These are phyloP conservation scores for Xiphophorus birchmanni DNA, from an alignment of 2,797 vertebrate species.

Conservation along the genomic window DNA sequence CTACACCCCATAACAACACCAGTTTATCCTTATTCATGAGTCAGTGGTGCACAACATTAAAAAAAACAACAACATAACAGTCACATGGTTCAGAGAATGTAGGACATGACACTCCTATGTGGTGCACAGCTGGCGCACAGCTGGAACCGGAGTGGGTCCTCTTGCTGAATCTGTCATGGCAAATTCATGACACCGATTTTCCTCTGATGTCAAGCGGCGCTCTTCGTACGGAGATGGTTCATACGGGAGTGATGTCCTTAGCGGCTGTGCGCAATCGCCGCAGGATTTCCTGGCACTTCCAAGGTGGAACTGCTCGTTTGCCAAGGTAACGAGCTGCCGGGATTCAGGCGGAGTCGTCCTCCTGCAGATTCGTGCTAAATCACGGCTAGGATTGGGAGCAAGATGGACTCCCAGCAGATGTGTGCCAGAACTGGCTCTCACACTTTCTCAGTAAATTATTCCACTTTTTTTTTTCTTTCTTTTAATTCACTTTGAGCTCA, in stretches of 20 bases:
- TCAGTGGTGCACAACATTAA: background rate
- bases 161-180: constrained; percentile 5
- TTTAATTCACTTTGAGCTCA: background rate
- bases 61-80: background rate
- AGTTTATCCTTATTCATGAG: constrained; percentile 3
- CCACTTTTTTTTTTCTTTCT: background rate
- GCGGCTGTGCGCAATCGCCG: background rate
- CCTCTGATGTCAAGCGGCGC: background rate
- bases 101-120: constrained; percentile 2
- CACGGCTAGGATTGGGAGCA: background rate
- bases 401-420: background rate
- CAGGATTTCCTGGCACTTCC: background rate
- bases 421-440: background rate
- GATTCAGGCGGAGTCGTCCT: background rate
- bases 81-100: constrained; percentile 4
- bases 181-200: constrained; percentile 1
- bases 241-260: constrained; percentile 6
- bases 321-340: background rate
- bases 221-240: background rate
- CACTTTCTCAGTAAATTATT: background rate
- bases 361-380: background rate
- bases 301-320: constrained; percentile 5
- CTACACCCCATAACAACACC: background rate
- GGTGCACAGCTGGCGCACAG: constrained; percentile 8
- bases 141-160: constrained; percentile 1